Evolutionary conservation across 2,113 vertebrate species (phyloP).

Genomic region (Gasterosteus nipponicus): DNA sequence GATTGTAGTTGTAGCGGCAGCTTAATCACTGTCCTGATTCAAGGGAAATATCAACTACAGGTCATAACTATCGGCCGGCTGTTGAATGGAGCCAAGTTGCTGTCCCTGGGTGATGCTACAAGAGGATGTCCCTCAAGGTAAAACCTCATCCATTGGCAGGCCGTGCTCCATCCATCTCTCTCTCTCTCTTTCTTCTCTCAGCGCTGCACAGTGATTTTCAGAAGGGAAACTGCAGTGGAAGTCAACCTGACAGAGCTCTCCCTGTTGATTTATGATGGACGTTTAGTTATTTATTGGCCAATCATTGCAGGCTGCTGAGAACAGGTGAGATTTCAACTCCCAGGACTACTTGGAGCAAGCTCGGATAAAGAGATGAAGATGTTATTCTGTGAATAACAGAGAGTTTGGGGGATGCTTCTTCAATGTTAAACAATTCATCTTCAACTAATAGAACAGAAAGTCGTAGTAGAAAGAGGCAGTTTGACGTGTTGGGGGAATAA

Average conservation of each 20-base stretch:
- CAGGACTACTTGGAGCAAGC: conserved; percentile 26
- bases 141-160: conserved; percentile 34
- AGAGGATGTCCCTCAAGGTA: conserved; percentile 36
- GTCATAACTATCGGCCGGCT: conserved; percentile 29
- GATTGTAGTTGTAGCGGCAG: conserved; percentile 4
- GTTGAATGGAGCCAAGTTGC: conserved; percentile 16
- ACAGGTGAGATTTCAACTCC: conserved; percentile 41
- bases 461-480: background rate
- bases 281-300: conserved; percentile 69
- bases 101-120: conserved; percentile 4
- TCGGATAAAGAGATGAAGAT: conserved; percentile 21
- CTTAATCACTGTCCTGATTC: conserved; percentile 18
- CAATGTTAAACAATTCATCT: conserved; percentile 9
- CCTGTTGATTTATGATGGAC: conserved; percentile 66
- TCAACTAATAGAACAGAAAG: background rate
- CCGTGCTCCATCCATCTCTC: conserved; percentile 43
- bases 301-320: conserved; percentile 52
- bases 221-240: conserved; percentile 41
- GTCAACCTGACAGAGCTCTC: conserved; percentile 46
- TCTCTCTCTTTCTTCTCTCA: conserved; percentile 23
- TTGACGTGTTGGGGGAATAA: background rate
- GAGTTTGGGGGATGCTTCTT: conserved; percentile 1
- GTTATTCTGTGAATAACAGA: conserved; percentile 17
- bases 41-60: background rate
- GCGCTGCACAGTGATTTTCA: conserved; percentile 55